Percentiles rank a stretch among this genome's conserved stretches.
These are phyloP conservation scores for Cliona cf. orientalis DNA, from an alignment of 37 sponge, comb jelly and placozoan genomes.

Conservation along the genomic window DNA sequence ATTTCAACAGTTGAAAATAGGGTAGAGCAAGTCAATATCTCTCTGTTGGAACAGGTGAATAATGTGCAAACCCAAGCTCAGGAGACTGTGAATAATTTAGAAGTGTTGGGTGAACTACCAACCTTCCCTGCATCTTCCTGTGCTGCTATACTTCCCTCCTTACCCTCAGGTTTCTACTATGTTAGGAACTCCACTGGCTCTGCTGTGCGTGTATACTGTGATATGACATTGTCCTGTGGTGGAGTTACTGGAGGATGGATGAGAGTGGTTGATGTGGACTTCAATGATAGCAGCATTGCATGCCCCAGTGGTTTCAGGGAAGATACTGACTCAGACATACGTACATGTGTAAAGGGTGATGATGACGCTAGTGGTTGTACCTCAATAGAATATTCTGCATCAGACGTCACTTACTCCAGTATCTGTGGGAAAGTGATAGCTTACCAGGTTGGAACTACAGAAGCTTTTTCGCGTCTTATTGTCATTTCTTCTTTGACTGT, in stretches of 20 bases:
- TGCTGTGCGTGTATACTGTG: conserved; percentile 24
- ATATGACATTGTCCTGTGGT: conserved; percentile 35
- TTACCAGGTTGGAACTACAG: conserved; percentile 31
- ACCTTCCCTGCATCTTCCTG: too few species aligned
- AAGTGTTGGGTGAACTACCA: too few species aligned
- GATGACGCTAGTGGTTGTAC: conserved; percentile 24
- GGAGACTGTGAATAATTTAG: too few species aligned
- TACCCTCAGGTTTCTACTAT: conserved; percentile 8
- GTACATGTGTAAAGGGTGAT: neutral
- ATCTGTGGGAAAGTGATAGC: conserved; percentile 63
- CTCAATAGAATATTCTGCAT: conserved; percentile 2
- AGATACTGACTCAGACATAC: neutral
- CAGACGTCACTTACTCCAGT: conserved; percentile 35
- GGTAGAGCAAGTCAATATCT: too few species aligned
- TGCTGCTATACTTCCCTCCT: neutral
- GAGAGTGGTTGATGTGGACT: conserved; percentile 28
- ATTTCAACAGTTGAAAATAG: too few species aligned
- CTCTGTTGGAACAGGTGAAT: too few species aligned
- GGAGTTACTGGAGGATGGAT: conserved; percentile 33
- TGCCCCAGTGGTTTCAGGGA: neutral
- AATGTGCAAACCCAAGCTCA: too few species aligned
- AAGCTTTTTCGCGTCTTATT: conserved; percentile 1
- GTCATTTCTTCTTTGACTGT: neutral
- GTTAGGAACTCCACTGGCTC: conserved; percentile 12
- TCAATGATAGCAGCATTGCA: neutral